These are phyloP conservation scores for Lithodes maja DNA, from an alignment of 2,888 invertebrate genomes.

Conservation along the genomic window DNA sequence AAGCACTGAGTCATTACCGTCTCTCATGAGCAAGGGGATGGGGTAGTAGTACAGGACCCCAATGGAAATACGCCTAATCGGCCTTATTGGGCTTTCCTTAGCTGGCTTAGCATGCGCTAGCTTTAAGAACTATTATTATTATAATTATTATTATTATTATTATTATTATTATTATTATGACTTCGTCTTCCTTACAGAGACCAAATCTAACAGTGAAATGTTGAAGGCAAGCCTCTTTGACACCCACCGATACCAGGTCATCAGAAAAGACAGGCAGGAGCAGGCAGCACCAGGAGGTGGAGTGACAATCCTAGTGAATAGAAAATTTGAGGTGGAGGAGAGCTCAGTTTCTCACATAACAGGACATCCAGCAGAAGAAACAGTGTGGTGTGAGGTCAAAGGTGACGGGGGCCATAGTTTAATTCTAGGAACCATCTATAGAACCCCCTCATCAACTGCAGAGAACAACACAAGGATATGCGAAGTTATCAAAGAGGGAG, in stretches of 20 bases:
- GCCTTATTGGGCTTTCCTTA: too few species aligned
- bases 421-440: not conserved
- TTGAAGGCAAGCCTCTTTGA: not conserved
- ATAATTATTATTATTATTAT: not conserved
- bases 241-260: not conserved
- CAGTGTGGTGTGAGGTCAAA: not conserved
- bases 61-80: too few species aligned
- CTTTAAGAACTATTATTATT: not conserved
- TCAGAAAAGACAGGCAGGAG: conserved; percentile 3
- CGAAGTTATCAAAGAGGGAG: not conserved
- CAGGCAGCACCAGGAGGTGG: conserved; percentile 19
- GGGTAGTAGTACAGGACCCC: too few species aligned
- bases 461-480: not conserved
- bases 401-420: not conserved
- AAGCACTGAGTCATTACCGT: too few species aligned
- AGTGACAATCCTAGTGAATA: not conserved
- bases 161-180: not conserved
- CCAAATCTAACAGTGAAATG: conserved; percentile 13
- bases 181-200: conserved; percentile 3
- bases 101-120: too few species aligned
- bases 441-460: not conserved
- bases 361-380: not conserved
- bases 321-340: conserved; percentile 5
- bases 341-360: not conserved
- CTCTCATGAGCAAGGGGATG: too few species aligned